Evolutionary conservation across 2,113 vertebrate species (phyloP), one percentile per base, ranked within the genome.

Genomic region (Halcyon senegalensis): DNA sequence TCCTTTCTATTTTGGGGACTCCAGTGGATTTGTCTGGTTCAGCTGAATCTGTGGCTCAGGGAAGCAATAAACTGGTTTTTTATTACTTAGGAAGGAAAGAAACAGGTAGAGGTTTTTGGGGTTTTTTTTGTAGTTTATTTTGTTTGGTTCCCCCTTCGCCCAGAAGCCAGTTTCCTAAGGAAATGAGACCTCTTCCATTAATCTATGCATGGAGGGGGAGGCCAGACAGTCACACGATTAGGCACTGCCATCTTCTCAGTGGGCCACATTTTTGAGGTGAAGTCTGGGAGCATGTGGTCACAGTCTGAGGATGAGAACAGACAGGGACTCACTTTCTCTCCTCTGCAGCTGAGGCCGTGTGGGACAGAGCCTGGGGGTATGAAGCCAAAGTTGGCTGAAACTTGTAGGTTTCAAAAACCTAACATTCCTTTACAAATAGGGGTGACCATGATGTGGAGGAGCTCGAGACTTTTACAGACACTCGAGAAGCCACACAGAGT

Each of bases 91-190:
- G 31, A 85, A 89, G 17, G 53, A 64, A 31, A 84, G 18, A 72
- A 84, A 84, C 30, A 48, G 48, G 62, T 68, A 89, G 48, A 82
- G 25, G 13, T 24, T 30, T 46, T 76, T 14, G 24, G 27, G 48
- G 48, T 5, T 51, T 51, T 51, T 24, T 51, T 51, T 51, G 50
- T 51, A 51, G 24, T 25, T 51, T 51, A 43, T 51, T 50, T 50
- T 50, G 23, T 23, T 50, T 25, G 23, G 21, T 50, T 50, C 23
- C 30, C 51, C 74, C 31, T 27, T 51, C 74, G 25, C 18, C 58
- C n/a, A 13, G 25, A 82, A 95, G 44, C n/a, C 85, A 73, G 28
- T 94, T 95, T 95, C 95, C 94, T 93, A 95, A 93, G 95, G 94
- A 94, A 95, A 94, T 88, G 44, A 90, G 63, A 18, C 24, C 12